Evolutionary conservation across 2,113 vertebrate genomes (phyloP), one percentile per base, ranked within the genome.

Genomic region (Pica pica): DNA sequence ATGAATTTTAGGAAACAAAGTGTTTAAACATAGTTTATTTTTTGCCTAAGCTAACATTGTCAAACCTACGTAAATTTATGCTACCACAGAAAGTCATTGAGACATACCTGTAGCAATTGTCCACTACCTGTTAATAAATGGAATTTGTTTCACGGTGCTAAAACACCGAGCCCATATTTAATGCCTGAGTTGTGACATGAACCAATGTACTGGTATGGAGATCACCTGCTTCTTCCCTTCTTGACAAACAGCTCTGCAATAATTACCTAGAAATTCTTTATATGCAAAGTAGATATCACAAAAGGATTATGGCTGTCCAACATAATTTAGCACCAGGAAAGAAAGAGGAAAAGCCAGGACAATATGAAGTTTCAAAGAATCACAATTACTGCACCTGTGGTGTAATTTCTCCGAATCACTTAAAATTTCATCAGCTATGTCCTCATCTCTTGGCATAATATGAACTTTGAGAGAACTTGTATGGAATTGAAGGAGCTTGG

Each of bases 181-280:
- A 89, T 41, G 27, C 16, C 71, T 11, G 6, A 37, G 12, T 3
- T 91, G 26, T 80, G 71, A 74, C 49, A 33, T 23, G 35, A 95
- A 88, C 47, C 42, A 52, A 22, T 6, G 52, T 31, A 44, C 47
- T 68, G 42, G 19, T 42, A 37, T 53, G 60, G 82, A 88, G 82
- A 76, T 85, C 59, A 60, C 9, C 24, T 73, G 47, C 74, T 55
- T 57, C 70, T 39, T 84, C 49, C 39, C 30, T 59, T 39, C 81
- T 73, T 90, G 82, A 95, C 63, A 88, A 95, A 94, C 60, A 85
- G 64, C 75, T 85, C 55, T 88, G 55, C 63, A 85, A 80, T 77
- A 86, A 70, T 67, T 69, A 86, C 59, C 79, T 42, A 77, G 35
- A 69, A 95, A 88, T 80, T 76, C 82, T 71, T 73, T 47, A 74